Percentiles rank a stretch among this genome's conserved stretches.
Conservation (phyloP, 2,888 invertebrate genomes). For the Bedellia somnulentella region DNA sequence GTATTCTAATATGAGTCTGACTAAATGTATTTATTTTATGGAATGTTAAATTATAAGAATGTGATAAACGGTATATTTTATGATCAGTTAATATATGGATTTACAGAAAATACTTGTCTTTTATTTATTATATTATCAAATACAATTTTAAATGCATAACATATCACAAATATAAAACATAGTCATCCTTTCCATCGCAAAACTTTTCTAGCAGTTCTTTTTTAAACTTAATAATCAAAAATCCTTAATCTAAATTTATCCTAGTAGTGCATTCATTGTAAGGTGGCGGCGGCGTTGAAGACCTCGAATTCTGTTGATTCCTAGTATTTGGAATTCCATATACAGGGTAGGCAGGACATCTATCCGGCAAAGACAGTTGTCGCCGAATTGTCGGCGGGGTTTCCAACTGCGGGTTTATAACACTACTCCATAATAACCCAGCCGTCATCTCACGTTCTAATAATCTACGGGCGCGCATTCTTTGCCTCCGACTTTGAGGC, state of each 20-base stretch:
- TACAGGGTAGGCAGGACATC: constrained; percentile 20
- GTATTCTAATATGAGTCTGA: constrained; percentile 51
- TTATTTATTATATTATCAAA: too few relatives aligned
- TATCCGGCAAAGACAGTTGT: constrained; percentile 29
- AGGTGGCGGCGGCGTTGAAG: constrained; percentile 51
- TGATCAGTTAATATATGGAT: constrained; percentile 34
- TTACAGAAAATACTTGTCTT: constrained; percentile 22
- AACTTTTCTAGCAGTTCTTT: too few relatives aligned
- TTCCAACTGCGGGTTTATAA: constrained; percentile 32
- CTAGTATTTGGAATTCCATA: constrained; percentile 29
- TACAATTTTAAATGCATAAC: too few relatives aligned
- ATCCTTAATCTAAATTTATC: too few relatives aligned
- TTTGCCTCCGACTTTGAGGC: constrained; percentile 21
- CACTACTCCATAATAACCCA: constrained; percentile 36
- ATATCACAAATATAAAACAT: too few relatives aligned
- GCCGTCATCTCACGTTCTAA: constrained; percentile 32
- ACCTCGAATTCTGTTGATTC: constrained; percentile 20
- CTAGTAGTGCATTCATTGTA: constrained; percentile 37
- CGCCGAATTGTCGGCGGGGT: constrained; percentile 41
- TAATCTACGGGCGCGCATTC: constrained; percentile 19
- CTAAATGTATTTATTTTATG: constrained; percentile 34
- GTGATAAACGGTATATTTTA: constrained; percentile 21
- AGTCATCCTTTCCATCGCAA: too few relatives aligned
- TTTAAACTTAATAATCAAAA: too few relatives aligned
- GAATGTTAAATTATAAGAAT: too few relatives aligned